These are phyloP conservation scores for Plagiodera versicolora DNA, from an alignment of 2,888 invertebrate species.

Conservation along the genomic window DNA sequence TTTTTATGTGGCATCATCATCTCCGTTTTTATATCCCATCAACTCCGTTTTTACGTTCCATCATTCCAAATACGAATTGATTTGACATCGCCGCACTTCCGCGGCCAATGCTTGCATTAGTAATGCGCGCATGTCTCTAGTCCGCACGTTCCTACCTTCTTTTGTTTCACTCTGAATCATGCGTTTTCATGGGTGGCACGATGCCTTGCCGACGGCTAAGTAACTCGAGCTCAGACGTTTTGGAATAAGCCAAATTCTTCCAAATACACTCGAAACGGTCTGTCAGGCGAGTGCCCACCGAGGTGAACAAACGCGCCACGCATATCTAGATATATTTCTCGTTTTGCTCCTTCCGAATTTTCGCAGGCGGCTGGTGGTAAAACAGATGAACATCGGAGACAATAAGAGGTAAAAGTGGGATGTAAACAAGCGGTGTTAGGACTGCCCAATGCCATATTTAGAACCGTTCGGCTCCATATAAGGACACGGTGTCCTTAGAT, in stretches of 20 bases:
- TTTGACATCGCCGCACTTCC: slow-evolving; percentile 37
- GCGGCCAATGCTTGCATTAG: slow-evolving; percentile 49
- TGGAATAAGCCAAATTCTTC: slow-evolving; percentile 43
- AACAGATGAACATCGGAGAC: slow-evolving; percentile 22
- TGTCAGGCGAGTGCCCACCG: slow-evolving; percentile 18
- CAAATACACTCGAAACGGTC: slow-evolving; percentile 37
- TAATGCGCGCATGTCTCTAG: slow-evolving; percentile 44
- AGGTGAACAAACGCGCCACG: slow-evolving; percentile 10
- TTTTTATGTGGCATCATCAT: not conserved
- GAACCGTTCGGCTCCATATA: slow-evolving; percentile 79
- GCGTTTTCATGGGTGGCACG: slow-evolving; percentile 33
- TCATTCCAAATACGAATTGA: not conserved
- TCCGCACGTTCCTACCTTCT: slow-evolving; percentile 40
- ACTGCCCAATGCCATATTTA: slow-evolving; percentile 82
- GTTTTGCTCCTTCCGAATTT: not conserved
- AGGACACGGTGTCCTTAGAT: slow-evolving; percentile 79
- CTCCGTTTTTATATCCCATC: not conserved
- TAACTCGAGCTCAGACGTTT: slow-evolving; percentile 45
- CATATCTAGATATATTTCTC: slow-evolving; percentile 1
- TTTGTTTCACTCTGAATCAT: slow-evolving; percentile 36
- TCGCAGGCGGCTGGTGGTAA: slow-evolving; percentile 9
- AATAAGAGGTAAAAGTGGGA: slow-evolving; percentile 48
- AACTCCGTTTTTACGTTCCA: not conserved
- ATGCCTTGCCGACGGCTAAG: slow-evolving; percentile 29
- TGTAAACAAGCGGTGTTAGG: slow-evolving; percentile 56